These are phyloP conservation scores for Planiliza haematocheilus DNA, from an alignment of 2,113 vertebrate genomes.

Conservation along the genomic window DNA sequence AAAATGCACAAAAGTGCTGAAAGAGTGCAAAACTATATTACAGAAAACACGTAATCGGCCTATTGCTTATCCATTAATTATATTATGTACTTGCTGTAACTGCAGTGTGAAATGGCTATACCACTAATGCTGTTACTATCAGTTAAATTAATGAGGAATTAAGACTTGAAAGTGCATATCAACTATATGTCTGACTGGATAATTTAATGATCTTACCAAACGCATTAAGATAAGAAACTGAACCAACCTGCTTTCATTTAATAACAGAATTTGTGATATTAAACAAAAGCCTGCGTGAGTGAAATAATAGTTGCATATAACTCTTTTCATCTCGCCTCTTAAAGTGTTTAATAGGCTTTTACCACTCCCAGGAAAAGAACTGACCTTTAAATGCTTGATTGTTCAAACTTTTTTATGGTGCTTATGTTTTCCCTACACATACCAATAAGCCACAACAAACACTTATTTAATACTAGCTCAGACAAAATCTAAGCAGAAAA, in stretches of 20 bases:
- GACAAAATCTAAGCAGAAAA: neutral
- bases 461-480: no score
- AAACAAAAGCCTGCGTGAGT: neutral
- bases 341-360: slow-evolving; percentile 1
- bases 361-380: neutral
- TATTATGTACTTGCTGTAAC: neutral
- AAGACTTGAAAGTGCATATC: no score
- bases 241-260: neutral
- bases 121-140: neutral
- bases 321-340: neutral
- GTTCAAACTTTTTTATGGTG: neutral
- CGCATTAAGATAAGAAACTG: no score
- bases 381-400: neutral
- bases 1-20: no score
- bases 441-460: neutral
- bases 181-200: no score
- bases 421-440: neutral
- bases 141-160: neutral
- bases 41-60: neutral
- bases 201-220: no score
- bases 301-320: neutral
- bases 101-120: neutral
- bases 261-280: slow-evolving; percentile 6
- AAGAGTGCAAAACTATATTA: neutral
- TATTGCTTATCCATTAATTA: neutral